Conservation (phyloP, 2,888 invertebrate species). For the Athalia circularis region DNA sequence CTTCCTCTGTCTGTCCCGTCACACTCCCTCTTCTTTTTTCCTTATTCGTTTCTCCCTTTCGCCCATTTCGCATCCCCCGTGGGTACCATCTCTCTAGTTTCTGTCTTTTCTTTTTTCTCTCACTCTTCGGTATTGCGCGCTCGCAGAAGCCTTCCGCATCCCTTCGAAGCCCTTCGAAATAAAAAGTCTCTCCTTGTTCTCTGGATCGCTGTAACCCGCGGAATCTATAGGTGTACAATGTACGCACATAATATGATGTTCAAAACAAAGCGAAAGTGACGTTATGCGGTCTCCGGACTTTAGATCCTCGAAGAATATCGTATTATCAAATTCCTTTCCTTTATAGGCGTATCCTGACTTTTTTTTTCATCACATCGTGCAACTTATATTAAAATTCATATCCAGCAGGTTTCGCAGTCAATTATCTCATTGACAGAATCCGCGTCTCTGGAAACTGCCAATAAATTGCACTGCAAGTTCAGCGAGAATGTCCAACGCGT, state of each 20-base stretch:
- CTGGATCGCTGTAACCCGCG: background rate
- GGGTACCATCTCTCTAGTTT: too few species aligned
- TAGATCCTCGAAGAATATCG: conserved; percentile 62
- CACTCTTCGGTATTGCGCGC: background rate
- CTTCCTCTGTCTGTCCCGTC: conserved; percentile 62
- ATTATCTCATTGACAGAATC: too few species aligned
- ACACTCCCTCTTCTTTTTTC: conserved; percentile 8
- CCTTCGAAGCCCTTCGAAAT: conserved; percentile 58
- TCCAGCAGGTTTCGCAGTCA: too few species aligned
- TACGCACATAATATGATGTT: background rate
- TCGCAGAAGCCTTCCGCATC: conserved; percentile 37
- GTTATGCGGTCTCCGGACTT: conserved; percentile 60
- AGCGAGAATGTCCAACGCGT: too few species aligned
- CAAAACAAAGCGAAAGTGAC: background rate
- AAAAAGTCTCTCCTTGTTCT: conserved; percentile 55
- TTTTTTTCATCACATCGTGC: background rate
- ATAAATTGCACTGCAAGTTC: too few species aligned
- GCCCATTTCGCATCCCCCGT: too few species aligned
- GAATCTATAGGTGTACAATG: too few species aligned
- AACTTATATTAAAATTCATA: background rate
- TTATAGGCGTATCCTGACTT: background rate
- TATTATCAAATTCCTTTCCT: background rate
- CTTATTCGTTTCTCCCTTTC: too few species aligned
- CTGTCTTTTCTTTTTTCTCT: too few species aligned
- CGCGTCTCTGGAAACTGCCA: too few species aligned